Percentiles rank a stretch among this genome's conserved stretches.
Evolutionary conservation across 2,113 vertebrate species (phyloP).

Genomic region (Trichomycterus rosablanca): DNA sequence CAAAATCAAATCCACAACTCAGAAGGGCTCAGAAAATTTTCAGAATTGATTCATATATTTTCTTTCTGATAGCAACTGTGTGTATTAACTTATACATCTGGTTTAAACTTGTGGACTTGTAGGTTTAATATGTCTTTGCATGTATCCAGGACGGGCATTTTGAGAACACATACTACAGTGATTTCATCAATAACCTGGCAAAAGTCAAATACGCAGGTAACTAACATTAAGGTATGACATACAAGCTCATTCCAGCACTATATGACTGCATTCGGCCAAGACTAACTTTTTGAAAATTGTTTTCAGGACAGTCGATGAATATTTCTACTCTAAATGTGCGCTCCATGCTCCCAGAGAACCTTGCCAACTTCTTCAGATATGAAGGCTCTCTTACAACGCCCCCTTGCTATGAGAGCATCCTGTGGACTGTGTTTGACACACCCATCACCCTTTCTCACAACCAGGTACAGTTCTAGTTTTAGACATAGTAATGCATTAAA

Average conservation of each 20-base stretch:
- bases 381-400: conserved; percentile 84
- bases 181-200: conserved; percentile 76
- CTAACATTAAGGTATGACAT: not conserved
- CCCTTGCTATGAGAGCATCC: conserved; percentile 80
- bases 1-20: too few relatives aligned
- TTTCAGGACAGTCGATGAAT: conserved; percentile 71
- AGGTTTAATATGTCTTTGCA: conserved; percentile 23
- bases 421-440: conserved; percentile 82
- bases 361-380: conserved; percentile 80
- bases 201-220: conserved; percentile 78
- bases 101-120: too few relatives aligned
- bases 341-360: conserved; percentile 81
- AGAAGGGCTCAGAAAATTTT: too few relatives aligned
- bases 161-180: conserved; percentile 88
- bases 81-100: too few relatives aligned
- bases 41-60: too few relatives aligned
- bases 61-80: too few relatives aligned
- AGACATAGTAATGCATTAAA: too few relatives aligned
- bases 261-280: not conserved
- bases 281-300: not conserved
- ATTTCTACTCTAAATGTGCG: conserved; percentile 69
- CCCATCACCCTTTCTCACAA: conserved; percentile 76
- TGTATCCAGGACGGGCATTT: conserved; percentile 71
- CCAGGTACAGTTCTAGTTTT: conserved; percentile 62
- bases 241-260: not conserved